These are phyloP conservation scores for Gallinago stenura DNA, from an alignment of 2,797 vertebrate genomes.

Conservation along the genomic window DNA sequence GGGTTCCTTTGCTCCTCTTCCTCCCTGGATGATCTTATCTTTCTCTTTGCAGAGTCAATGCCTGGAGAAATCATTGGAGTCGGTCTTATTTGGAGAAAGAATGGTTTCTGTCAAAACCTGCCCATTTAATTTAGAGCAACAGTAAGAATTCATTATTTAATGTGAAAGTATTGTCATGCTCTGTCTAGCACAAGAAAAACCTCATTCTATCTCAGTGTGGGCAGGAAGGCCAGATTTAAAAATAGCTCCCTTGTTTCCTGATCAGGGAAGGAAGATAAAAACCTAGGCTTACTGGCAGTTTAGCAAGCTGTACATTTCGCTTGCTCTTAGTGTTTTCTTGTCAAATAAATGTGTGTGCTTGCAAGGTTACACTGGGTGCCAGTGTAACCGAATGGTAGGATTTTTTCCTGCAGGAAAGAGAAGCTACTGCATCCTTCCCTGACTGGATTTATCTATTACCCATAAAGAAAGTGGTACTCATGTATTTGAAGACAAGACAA, in stretches of 20 bases:
- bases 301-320: not conserved
- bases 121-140: not conserved
- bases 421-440: not conserved
- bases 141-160: not conserved
- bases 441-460: not conserved
- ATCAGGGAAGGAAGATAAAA: not conserved
- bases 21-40: too few relatives aligned
- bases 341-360: not conserved
- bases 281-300: not conserved
- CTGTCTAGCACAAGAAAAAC: not conserved
- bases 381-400: fast-evolving
- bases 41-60: too few relatives aligned
- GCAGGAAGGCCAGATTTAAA: constrained; percentile 32
- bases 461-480: not conserved
- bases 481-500: not conserved
- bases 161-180: not conserved
- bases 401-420: not conserved
- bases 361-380: not conserved
- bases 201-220: not conserved
- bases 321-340: not conserved
- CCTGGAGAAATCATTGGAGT: too few relatives aligned
- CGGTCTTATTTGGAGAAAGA: not conserved
- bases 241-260: constrained; percentile 32
- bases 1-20: too few relatives aligned
- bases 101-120: not conserved